phyloP scores from a whole-genome alignment of 1,140 invertebrate species.

The Procambarus clarkii region DNA sequence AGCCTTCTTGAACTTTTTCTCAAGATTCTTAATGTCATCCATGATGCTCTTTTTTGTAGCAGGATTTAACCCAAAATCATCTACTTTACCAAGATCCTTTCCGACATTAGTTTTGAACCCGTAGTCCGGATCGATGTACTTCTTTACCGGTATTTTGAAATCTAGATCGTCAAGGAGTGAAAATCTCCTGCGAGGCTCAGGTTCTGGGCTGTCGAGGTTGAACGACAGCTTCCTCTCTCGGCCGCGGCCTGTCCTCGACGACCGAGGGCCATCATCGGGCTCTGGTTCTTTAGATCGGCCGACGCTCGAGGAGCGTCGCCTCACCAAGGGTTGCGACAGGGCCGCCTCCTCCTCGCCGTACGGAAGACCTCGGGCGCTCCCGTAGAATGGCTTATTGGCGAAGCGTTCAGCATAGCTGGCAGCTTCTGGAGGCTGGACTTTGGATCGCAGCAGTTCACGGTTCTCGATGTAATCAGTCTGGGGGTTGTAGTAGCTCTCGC shows the following conservation, averaged over 20 bases:
- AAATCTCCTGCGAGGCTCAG: slow-evolving; percentile 45
- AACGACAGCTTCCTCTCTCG: slow-evolving; percentile 45
- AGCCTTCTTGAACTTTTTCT: slow-evolving; percentile 56
- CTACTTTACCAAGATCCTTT: neutral
- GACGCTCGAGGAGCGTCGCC: slow-evolving; percentile 38
- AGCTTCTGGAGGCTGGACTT: slow-evolving; percentile 58
- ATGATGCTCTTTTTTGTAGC: slow-evolving; percentile 13
- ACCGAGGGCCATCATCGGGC: slow-evolving; percentile 12
- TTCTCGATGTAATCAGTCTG: slow-evolving; percentile 66
- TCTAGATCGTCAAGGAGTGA: slow-evolving; percentile 47
- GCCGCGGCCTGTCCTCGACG: slow-evolving; percentile 10
- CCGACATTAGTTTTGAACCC: slow-evolving; percentile 39
- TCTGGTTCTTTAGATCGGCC: slow-evolving; percentile 1
- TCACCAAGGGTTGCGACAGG: slow-evolving; percentile 38
- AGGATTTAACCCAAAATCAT: slow-evolving; percentile 11
- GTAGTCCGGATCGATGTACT: slow-evolving; percentile 33
- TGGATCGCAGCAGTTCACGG: slow-evolving; percentile 85
- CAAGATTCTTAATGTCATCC: slow-evolving; percentile 43
- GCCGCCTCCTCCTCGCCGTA: slow-evolving; percentile 50
- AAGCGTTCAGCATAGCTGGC: slow-evolving; percentile 69
- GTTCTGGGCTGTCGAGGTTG: slow-evolving; percentile 35
- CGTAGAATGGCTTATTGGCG: slow-evolving; percentile 66
- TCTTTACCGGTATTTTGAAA: slow-evolving; percentile 40
- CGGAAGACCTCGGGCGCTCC: slow-evolving; percentile 63
- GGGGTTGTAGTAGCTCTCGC: slow-evolving; percentile 69